These are phyloP conservation scores for Loriculus beryllinus DNA, from an alignment of 2,797 vertebrate genomes.

Conservation along the genomic window DNA sequence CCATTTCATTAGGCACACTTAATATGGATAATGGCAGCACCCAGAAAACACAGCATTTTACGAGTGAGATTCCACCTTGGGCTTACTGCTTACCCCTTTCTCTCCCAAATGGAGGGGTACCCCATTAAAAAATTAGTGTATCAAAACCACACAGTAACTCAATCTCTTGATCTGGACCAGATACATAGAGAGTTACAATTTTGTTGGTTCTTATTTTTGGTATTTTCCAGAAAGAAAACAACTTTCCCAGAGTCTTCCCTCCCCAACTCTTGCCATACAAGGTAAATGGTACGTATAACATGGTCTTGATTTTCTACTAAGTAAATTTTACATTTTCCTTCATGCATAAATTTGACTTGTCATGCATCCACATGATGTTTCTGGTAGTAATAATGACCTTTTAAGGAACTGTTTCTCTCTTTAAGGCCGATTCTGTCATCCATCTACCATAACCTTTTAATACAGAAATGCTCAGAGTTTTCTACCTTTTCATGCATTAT, in stretches of 20 bases:
- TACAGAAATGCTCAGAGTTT: background rate
- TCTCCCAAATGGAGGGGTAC: background rate
- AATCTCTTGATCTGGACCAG: background rate
- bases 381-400: background rate
- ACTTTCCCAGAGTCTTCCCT: background rate
- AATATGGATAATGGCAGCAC: background rate
- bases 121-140: background rate
- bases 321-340: background rate
- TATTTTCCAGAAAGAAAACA: background rate
- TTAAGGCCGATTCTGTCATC: background rate
- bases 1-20: background rate
- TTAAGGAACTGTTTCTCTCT: background rate
- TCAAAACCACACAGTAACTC: accelerated
- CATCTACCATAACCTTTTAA: background rate
- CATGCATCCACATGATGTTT: background rate
- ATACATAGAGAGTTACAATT: background rate
- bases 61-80: background rate
- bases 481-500: background rate
- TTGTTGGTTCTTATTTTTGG: accelerated
- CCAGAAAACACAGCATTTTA: background rate
- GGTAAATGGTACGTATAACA: no score
- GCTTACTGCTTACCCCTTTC: background rate
- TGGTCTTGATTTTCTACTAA: background rate
- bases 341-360: background rate
- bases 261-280: accelerated